Evolutionary conservation across 2,888 invertebrate genomes (phyloP), one percentile per base, ranked within the genome.

Genomic region (Caprella mutica): DNA sequence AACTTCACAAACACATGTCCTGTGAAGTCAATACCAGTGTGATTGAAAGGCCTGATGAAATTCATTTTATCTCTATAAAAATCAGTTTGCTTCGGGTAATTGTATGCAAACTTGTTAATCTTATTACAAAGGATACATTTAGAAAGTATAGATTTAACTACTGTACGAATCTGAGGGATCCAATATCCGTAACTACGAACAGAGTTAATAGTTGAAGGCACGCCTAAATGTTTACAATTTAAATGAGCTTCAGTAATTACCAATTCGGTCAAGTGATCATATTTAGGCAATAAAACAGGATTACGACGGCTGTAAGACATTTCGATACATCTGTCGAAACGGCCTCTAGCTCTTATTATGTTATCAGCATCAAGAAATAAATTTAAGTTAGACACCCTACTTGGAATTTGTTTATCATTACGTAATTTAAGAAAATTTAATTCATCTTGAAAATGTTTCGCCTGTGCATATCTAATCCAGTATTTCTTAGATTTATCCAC

Each of bases 11-110:
- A 33, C 8, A 35, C 17, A 17, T 33, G 35, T 2, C 50, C 50
- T 5, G 35, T 55, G n/a, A 48, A 55, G 29, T 48, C 38, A 4
- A 55, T n/a, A 2, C 44, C 55, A 1, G 39, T 38, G 29, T 46
- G 5, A 6, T 17, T 33, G 27, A 55, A 48, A 6, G 48, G 55
- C 19, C 33, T 30, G 2, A 55, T 19, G 5, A 55, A 50, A 5
- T 43, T 27, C 1, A 55, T 39, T 8, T 27, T 17, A 21, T 35
- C 48, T 23, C 42, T n/a, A 1, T 21, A 29, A 8, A 35, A 23
- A 12, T 48, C 30, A 1, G 48, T 33, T 0, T 48, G 23, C 2
- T 12, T 33, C 4, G 55, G 55, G 21, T 30, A 55, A 4, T 14
- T 21, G 35, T 21, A 55, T 9, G 48, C 14, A 5, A 48, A n/a